Conservation (phyloP, 2,888 invertebrate genomes). For the Lasioglossum leucozonium region DNA sequence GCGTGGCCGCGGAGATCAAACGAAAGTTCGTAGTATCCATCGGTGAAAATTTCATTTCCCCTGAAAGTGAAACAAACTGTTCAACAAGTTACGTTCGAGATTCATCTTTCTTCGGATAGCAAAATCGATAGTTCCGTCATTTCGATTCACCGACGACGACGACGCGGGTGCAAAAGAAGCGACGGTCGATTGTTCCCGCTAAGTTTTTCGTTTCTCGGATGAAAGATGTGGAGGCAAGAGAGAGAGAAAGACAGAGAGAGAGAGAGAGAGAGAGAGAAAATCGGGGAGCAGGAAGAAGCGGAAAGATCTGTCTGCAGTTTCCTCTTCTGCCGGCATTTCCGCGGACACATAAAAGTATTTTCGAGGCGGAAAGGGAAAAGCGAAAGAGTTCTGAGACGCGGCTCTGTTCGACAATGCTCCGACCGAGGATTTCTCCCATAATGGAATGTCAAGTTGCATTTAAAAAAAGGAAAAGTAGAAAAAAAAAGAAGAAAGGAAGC, state of each 20-base stretch:
- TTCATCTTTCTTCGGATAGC: background rate
- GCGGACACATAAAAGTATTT: constrained; percentile 11
- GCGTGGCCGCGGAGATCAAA: background rate
- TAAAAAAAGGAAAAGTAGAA: background rate
- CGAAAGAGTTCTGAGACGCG: constrained; percentile 1
- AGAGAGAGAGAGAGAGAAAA: background rate
- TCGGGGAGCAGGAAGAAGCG: background rate
- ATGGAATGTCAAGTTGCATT: constrained; percentile 37
- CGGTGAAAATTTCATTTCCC: constrained; percentile 1
- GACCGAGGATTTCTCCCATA: background rate
- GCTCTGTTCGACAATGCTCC: background rate
- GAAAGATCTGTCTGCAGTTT: constrained; percentile 2
- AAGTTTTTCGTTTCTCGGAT: background rate
- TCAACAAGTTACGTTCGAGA: background rate
- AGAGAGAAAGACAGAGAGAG: background rate
- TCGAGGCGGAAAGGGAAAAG: background rate
- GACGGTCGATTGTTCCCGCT: background rate
- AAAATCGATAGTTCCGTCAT: constrained; percentile 1
- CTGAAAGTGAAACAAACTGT: background rate
- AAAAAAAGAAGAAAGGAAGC: background rate
- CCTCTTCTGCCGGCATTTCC: background rate
- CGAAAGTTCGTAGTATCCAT: background rate
- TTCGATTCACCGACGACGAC: background rate
- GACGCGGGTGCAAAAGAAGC: background rate
- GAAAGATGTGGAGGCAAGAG: too few relatives aligned